Evolutionary conservation across 2,797 vertebrate species (phyloP).

Genomic region (Ficedula albicollis): DNA sequence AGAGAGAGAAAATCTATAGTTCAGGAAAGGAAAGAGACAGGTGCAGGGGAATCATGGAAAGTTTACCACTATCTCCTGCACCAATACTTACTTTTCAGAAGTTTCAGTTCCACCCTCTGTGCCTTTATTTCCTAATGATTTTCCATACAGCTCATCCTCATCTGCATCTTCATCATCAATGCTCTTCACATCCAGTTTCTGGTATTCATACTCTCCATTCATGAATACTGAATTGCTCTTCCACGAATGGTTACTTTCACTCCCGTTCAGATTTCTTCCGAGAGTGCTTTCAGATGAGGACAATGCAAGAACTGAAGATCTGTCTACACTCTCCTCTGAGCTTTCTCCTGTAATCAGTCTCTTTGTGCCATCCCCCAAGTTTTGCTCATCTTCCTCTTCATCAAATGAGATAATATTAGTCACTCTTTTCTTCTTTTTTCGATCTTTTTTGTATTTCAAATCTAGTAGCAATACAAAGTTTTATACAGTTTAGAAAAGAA

Average conservation of each 20-base stretch:
- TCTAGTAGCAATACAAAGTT: slow-evolving; percentile 74
- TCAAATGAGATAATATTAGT: slow-evolving; percentile 98
- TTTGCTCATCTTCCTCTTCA: slow-evolving; percentile 87
- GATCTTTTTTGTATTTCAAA: slow-evolving; percentile 86
- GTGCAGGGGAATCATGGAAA: neutral
- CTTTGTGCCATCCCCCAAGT: slow-evolving; percentile 78
- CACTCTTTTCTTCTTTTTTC: slow-evolving; percentile 94
- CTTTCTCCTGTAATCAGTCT: slow-evolving; percentile 73
- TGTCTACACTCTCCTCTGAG: slow-evolving; percentile 85
- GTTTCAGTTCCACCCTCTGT: slow-evolving; percentile 9
- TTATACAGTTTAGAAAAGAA: neutral
- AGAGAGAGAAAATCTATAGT: neutral
- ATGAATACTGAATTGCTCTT: slow-evolving; percentile 65
- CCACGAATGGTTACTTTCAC: slow-evolving; percentile 66
- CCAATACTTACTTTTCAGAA: slow-evolving; percentile 73
- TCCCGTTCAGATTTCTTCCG: slow-evolving; percentile 54
- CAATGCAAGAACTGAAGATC: slow-evolving; percentile 58
- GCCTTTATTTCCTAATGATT: slow-evolving; percentile 12
- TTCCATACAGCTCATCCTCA: slow-evolving; percentile 61
- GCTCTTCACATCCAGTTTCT: slow-evolving; percentile 80
- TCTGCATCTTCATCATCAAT: slow-evolving; percentile 81
- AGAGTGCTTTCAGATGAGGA: slow-evolving; percentile 65
- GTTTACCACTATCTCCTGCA: neutral
- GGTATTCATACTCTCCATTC: slow-evolving; percentile 77
- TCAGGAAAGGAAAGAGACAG: neutral